These are phyloP conservation scores for Charadrius vociferus DNA, from an alignment of 2,113 vertebrate species.

Conservation along the genomic window DNA sequence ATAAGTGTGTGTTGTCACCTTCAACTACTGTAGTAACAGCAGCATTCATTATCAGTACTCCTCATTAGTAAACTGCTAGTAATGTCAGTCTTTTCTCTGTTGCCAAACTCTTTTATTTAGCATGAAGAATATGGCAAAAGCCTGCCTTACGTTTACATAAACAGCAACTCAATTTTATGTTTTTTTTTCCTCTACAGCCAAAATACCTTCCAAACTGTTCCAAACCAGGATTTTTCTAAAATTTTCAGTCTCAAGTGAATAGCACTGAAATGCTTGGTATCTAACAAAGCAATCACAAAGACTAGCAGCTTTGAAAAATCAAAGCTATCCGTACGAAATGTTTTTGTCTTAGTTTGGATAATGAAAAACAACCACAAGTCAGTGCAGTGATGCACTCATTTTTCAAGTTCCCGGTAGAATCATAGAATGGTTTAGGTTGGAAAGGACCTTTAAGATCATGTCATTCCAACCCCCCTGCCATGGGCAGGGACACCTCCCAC, in stretches of 20 bases:
- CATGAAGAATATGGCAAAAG: neutral
- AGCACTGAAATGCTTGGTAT: neutral
- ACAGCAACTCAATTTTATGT: neutral
- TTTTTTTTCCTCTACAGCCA: neutral
- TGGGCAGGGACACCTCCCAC: no score
- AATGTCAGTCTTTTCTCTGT: neutral
- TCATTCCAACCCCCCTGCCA: no score
- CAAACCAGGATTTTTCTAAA: neutral
- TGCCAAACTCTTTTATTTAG: neutral
- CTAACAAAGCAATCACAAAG: neutral
- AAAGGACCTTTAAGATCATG: no score
- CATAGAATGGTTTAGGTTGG: no score
- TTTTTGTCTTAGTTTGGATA: neutral
- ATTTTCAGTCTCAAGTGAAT: neutral
- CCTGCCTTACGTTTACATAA: neutral
- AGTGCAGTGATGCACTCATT: neutral
- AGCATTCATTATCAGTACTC: neutral
- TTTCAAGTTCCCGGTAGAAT: neutral
- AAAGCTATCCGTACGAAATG: rapidly evolving
- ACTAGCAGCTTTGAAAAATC: neutral
- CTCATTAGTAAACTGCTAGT: neutral
- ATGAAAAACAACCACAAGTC: neutral
- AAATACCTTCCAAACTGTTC: neutral
- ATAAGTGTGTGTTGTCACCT: neutral
- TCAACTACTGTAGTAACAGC: neutral